phyloP scores from a whole-genome alignment of 2,888 invertebrate genomes.

The Lasioglossum oenotherae region DNA sequence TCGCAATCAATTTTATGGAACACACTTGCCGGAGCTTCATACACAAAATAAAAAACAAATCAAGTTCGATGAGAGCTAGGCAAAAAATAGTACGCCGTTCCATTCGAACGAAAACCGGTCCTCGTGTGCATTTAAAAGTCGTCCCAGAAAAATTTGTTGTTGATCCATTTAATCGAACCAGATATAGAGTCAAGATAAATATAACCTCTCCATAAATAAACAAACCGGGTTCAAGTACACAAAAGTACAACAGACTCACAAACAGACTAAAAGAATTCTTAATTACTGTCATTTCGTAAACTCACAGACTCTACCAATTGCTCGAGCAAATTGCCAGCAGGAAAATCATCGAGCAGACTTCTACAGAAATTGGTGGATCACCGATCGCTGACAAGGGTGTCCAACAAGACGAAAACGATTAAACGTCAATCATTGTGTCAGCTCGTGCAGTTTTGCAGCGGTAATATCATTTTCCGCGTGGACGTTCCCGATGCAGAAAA shows the following conservation, averaged over 20 bases:
- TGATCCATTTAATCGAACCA: background rate
- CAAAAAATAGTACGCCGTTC: background rate
- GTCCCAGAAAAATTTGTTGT: background rate
- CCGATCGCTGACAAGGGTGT: too few species aligned
- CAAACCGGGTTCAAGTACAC: too few species aligned
- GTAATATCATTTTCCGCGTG: background rate
- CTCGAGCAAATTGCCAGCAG: background rate
- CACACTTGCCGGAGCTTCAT: background rate
- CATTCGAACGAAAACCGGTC: background rate
- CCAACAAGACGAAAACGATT: background rate
- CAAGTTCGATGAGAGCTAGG: background rate
- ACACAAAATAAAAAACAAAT: background rate
- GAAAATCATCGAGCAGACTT: background rate
- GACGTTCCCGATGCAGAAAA: conserved; percentile 21
- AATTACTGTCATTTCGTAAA: background rate
- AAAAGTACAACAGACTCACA: too few species aligned
- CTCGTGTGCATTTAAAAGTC: background rate
- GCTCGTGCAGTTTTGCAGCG: background rate
- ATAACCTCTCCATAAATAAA: too few species aligned
- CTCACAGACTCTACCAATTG: background rate
- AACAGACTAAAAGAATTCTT: background rate
- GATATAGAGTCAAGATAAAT: too few species aligned
- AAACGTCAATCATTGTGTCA: background rate
- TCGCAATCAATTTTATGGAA: background rate
- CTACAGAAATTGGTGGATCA: background rate